These are phyloP conservation scores for Strix aluco DNA, from an alignment of 2,113 vertebrate genomes.

Conservation along the genomic window DNA sequence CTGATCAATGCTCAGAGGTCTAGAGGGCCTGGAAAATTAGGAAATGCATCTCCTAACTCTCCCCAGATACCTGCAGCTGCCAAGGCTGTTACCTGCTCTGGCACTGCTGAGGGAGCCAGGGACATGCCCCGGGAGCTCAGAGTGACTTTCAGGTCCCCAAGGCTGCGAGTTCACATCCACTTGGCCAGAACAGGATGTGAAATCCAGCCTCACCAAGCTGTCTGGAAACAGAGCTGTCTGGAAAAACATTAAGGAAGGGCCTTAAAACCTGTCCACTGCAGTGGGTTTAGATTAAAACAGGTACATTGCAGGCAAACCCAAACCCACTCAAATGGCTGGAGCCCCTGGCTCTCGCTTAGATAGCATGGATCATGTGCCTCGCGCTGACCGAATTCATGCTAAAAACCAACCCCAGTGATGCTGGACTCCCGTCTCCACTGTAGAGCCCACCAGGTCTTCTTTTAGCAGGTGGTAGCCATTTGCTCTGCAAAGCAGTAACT, in stretches of 20 bases:
- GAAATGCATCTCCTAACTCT: not conserved
- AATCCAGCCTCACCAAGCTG: not conserved
- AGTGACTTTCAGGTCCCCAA: accelerated
- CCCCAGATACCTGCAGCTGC: not conserved
- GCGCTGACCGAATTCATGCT: not conserved
- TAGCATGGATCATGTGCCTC: not conserved
- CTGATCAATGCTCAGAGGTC: not conserved
- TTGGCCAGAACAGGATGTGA: not conserved
- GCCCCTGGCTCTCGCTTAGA: accelerated
- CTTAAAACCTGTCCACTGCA: conserved; percentile 23
- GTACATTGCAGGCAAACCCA: not conserved
- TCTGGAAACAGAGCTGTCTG: conserved; percentile 56
- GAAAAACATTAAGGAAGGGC: not conserved
- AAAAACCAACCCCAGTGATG: not conserved
- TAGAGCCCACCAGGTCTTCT: not conserved
- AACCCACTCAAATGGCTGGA: not conserved
- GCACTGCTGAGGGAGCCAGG: not conserved
- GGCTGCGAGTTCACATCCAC: not conserved
- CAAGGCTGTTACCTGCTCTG: not conserved
- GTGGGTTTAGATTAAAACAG: conserved; percentile 48
- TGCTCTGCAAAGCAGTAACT: not conserved
- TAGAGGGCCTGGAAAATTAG: not conserved
- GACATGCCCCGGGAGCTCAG: not conserved
- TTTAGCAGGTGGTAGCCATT: not conserved
- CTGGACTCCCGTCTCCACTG: not conserved